These are phyloP conservation scores for Archocentrus centrarchus DNA, from an alignment of 2,113 vertebrate genomes.

Conservation along the genomic window DNA sequence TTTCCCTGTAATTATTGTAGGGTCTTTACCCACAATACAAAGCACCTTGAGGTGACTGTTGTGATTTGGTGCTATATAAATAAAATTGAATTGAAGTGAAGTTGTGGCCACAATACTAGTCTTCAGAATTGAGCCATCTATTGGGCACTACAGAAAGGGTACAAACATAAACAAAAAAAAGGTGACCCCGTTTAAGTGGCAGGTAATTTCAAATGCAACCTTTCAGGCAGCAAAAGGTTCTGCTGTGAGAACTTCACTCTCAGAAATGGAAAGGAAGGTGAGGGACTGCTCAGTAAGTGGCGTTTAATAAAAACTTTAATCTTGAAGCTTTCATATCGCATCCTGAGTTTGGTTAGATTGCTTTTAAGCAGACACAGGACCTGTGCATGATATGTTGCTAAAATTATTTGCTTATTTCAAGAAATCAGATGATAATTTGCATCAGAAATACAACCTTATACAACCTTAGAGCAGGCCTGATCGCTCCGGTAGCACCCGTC, in stretches of 20 bases:
- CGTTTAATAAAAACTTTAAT: neutral
- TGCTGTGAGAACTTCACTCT: neutral
- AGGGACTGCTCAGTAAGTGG: neutral
- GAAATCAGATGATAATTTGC: neutral
- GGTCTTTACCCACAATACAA: too few relatives aligned
- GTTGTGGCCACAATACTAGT: fast-evolving
- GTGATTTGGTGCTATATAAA: too few relatives aligned
- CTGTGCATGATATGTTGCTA: neutral
- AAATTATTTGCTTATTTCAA: neutral
- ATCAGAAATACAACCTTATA: too few relatives aligned
- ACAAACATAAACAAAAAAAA: too few relatives aligned
- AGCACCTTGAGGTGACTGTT: too few relatives aligned
- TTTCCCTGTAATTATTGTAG: too few relatives aligned
- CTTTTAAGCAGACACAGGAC: neutral
- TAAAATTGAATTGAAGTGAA: too few relatives aligned
- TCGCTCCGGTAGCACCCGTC: neutral
- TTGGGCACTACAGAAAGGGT: fast-evolving
- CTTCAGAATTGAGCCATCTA: neutral
- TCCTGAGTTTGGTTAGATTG: neutral
- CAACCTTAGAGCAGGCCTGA: neutral
- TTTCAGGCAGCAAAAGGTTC: neutral
- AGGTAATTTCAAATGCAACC: neutral
- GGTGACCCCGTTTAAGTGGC: neutral
- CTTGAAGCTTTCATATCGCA: neutral
- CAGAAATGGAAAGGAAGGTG: fast-evolving